Conservation (phyloP, 2,888 invertebrate genomes). For the Drosophila algonquin region DNA sequence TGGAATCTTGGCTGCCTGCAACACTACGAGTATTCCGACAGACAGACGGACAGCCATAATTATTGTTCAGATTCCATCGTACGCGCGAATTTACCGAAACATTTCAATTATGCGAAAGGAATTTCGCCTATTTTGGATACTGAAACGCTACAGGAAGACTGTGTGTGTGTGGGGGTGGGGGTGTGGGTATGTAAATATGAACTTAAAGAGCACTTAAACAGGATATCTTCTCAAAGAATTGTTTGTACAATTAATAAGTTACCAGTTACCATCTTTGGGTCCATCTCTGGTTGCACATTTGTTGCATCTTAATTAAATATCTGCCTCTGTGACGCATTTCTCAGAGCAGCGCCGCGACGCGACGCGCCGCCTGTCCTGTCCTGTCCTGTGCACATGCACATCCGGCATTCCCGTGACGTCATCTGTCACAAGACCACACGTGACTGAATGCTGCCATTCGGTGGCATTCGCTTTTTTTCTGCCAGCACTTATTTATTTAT, state of each 20-base stretch:
- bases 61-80: background rate
- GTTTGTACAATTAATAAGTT: too few species aligned
- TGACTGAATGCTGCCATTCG: slow-evolving; percentile 44
- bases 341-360: background rate
- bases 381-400: slow-evolving; percentile 22
- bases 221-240: too few species aligned
- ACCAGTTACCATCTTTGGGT: too few species aligned
- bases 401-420: background rate
- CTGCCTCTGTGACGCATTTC: background rate
- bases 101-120: background rate
- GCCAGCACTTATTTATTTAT: slow-evolving; percentile 56
- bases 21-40: background rate
- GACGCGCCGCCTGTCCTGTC: background rate
- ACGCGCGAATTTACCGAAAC: background rate
- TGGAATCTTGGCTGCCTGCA: background rate
- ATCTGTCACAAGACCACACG: slow-evolving; percentile 28
- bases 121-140: background rate
- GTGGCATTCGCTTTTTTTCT: background rate
- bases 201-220: too few species aligned
- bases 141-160: background rate
- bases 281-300: background rate
- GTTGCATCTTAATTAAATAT: background rate
- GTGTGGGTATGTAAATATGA: too few species aligned
- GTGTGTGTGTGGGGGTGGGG: too few species aligned
- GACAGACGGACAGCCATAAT: background rate